Conservation (phyloP, 2,888 invertebrate species). For the Drepanosiphum platanoidis region DNA sequence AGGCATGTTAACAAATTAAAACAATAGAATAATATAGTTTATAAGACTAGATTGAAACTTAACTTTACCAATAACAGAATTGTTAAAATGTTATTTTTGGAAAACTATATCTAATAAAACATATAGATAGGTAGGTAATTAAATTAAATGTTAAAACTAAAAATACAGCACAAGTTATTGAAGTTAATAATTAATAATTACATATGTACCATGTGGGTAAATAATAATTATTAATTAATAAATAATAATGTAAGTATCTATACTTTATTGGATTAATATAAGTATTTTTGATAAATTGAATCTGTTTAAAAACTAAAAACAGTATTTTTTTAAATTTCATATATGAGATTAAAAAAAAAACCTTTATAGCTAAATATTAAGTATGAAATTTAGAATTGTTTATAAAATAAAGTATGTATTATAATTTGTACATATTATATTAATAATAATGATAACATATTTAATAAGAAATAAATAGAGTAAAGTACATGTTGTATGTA, state of each 20-base stretch:
- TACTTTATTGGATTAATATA: not conserved
- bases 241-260: not conserved
- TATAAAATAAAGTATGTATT: not conserved
- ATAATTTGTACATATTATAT: not conserved
- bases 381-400: not conserved
- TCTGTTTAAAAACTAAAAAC: not conserved
- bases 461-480: not conserved
- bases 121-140: not conserved
- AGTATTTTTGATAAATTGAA: not conserved
- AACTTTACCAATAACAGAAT: not conserved
- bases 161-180: not conserved
- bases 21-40: not conserved
- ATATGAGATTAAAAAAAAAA: too few species aligned
- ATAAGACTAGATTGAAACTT: not conserved
- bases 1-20: not conserved
- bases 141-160: not conserved
- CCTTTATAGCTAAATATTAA: too few species aligned
- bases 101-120: not conserved
- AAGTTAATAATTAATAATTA: not conserved
- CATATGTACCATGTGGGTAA: not conserved
- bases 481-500: not conserved
- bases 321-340: too few species aligned
- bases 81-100: not conserved
- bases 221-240: not conserved
- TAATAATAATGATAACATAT: conserved; percentile 26